These are phyloP conservation scores for Brachyalestes nurse DNA, from an alignment of 2,797 vertebrate species.

Conservation along the genomic window DNA sequence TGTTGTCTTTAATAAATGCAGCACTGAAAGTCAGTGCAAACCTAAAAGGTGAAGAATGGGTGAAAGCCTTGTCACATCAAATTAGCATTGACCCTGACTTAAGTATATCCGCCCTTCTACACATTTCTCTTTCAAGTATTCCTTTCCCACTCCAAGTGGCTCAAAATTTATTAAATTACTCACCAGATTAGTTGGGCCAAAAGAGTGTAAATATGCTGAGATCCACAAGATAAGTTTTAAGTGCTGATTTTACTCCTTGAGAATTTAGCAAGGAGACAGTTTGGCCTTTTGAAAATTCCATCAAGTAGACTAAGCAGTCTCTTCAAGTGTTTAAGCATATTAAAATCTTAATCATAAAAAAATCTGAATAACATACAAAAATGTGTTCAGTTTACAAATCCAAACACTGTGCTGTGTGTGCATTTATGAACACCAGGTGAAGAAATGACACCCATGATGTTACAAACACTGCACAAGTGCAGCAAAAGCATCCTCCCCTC, in stretches of 20 bases:
- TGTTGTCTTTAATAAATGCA: constrained; percentile 66
- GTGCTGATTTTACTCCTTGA: constrained; percentile 63
- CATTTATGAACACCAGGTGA: constrained; percentile 51
- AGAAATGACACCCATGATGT: constrained; percentile 44
- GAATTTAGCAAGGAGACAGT: constrained; percentile 69
- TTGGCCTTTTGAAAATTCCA: not conserved
- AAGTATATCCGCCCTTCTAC: constrained; percentile 74
- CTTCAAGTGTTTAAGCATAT: not conserved
- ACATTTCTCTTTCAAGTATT: constrained; percentile 74
- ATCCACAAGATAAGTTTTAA: constrained; percentile 76
- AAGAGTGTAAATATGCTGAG: constrained; percentile 78
- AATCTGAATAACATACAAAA: not conserved
- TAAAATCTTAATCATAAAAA: not conserved
- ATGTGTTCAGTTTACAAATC: not conserved
- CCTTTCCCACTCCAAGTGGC: constrained; percentile 69
- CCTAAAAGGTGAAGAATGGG: constrained; percentile 80
- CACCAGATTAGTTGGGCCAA: constrained; percentile 74
- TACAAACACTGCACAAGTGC: constrained; percentile 26
- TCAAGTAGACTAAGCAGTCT: not conserved
- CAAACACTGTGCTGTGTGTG: constrained; percentile 47
- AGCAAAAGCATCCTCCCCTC: constrained; percentile 35
- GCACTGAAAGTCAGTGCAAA: constrained; percentile 65
- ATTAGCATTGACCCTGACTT: constrained; percentile 78
- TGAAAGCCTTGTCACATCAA: constrained; percentile 75
- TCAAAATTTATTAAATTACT: constrained; percentile 79